Evolutionary conservation across 1,140 invertebrate genomes (phyloP), one percentile per base, ranked within the genome.

Genomic region (Drosophila lowei): DNA sequence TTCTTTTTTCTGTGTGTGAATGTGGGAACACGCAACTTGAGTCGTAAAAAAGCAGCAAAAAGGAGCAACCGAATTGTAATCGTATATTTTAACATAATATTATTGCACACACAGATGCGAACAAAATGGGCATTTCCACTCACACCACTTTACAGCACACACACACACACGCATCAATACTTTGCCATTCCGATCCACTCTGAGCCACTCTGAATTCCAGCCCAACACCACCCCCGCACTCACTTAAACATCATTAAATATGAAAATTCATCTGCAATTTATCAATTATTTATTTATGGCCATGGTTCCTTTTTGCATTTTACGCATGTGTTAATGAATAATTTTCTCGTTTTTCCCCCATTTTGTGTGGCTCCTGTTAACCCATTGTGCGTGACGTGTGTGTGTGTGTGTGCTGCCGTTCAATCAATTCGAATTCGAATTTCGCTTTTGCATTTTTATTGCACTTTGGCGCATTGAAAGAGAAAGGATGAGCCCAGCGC

Each of bases 221-320:
- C 23, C 23, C 23, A 0, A 3, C 23, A 25, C 23, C 23, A 0
- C 23, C 23, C 23, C 23, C 23, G 3, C 23, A 63, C 77, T 70
- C 77, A 86, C 83, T 85, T 86, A 88, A 85, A 74, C 74, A 77
- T 88, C 83, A 88, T 88, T 83, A 88, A 88, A 88, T 88, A 88
- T 88, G 83, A 88, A 88, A 88, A 88, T 88, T 88, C 83, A 88
- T 88, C 83, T 88, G 83, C 83, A 88, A 88, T 88, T 88, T 86
- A 88, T 88, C 83, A 88, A 88, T 88, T 88, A 88, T 88, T 88
- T 88, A 88, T 88, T 88, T 88, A 88, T 88, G 78, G 78, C 75
- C 72, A 70, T 88, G 83, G 83, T 76, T 88, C 65, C 72, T 76
- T 78, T 38, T 60, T 76, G 75, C 79, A 66, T 88, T 88, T 76